Base-by-base conservation (phyloP, 2,888 invertebrate genomes). In the Thymelicus acteon region DNA sequence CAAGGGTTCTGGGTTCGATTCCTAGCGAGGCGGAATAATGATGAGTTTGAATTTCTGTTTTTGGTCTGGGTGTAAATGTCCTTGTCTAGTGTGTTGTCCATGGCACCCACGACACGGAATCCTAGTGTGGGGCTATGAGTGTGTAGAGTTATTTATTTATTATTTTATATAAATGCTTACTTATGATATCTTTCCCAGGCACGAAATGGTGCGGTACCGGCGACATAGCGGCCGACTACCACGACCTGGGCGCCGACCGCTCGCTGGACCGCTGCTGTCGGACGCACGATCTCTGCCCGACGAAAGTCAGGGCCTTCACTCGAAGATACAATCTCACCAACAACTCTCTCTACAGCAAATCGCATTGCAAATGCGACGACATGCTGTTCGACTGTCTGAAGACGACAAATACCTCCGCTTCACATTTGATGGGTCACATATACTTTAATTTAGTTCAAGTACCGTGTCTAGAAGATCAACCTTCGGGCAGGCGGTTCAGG, bases 201-300 rank as follows among this genome's bases (percentile, higher is more conserved):
- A 98, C 98, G 52, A 98, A 98, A 87, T 98, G 98, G 98, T 98
- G 98, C 83, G 98, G 98, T 19, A 96, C 97, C 0, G 98, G 98
- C 0, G 98, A 98, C 87, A 96, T 97, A 77, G 98, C 98, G 0
- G 92, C 95, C 24, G 95, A 96, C 82, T 98, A 97, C 90, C 96
- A 96, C 86, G 98, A 98, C 89, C 93, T 98, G 75, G 98, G 98
- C 54, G 94, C 95, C 0, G 96, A 96, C 80, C 82, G 91, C 62
- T 91, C 92, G 47, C 95, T 97, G 78, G 98, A 98, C 90, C 94
- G 95, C 78, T 98, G 98, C 87, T 98, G 98, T 89, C 95, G 98
- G 72, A 96, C 96, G 15, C 98, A 98, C 86, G 98, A 98, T 92
- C 95, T 98, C 66, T 98, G 98, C 83, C 98, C 98, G 2, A 95